Base-by-base conservation (phyloP, 2,113 vertebrate species). In the Illadopsis cleaveri region DNA sequence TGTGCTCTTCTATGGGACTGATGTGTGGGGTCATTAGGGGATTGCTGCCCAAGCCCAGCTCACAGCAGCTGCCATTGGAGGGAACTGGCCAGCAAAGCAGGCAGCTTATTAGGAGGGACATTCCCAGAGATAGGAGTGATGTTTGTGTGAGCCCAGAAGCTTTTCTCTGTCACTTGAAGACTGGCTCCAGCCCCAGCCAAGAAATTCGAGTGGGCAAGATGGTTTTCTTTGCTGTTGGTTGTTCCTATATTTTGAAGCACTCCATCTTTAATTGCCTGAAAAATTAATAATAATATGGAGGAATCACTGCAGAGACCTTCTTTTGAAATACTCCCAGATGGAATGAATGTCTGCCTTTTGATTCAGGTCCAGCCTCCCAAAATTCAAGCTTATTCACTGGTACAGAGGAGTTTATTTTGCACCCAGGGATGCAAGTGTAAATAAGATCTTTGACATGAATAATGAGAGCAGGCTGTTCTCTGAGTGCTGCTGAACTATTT, bases 61-160 rank as follows among this genome's bases (percentile, higher is more conserved):
- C 48, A 51, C 37, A 5, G 13, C 1, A 2, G 23, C 56, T 91
- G 38, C 33, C 1, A 0, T 10, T 35, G 0, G 9, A 86, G 35
- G 17, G 51, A 75, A 48, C 7, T 33, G 65, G 85, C 75, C 42
- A 65, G 76, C 54, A 77, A 60, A 53, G 50, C 68, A 40, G 75
- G 44, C 75, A 77, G 62, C 24, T 88, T 35, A 2, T 80, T 18
- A 53, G 68, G 42, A 80, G 42, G 28, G 69, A 37, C 35, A 5
- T 89, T 83, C 12, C 64, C n/a, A 42, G n/a, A n/a, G 31, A 37
- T 37, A 92, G n/a, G 42, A 48, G 62, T 21, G 50, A 28, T 33
- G 27, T 12, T 79, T 48, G 2, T 42, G 47, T 75, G 69, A 54
- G 25, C 35, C 78, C n/a, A 82, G 37, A 53, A 38, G 33, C 60